A percentile compares a stretch with the other conserved stretches of the same genome.
Conservation (phyloP, 2,113 vertebrate genomes). For the Sclerurus mexicanus region DNA sequence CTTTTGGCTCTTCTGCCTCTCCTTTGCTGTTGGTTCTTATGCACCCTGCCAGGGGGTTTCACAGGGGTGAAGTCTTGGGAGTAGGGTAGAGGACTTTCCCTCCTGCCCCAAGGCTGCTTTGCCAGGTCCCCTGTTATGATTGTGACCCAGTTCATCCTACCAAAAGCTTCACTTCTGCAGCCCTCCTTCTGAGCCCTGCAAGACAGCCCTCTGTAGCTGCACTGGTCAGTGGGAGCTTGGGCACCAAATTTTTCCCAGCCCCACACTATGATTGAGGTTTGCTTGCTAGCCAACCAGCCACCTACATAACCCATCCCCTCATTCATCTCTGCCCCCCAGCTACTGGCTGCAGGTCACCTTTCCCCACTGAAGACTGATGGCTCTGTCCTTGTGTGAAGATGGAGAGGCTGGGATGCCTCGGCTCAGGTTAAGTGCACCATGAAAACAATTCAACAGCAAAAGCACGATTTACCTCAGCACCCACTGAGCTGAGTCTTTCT, state of each 20-base stretch:
- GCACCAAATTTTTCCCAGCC: background rate
- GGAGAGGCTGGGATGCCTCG: background rate
- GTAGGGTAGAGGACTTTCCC: background rate
- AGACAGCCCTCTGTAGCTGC: background rate
- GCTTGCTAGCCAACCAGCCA: background rate
- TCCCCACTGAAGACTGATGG: background rate
- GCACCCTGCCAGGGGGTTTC: slow-evolving; percentile 33
- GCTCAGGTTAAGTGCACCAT: background rate
- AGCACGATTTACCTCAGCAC: slow-evolving; percentile 80
- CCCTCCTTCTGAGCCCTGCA: background rate
- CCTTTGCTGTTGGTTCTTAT: background rate
- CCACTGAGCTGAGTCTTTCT: slow-evolving; percentile 85
- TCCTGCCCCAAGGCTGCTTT: background rate
- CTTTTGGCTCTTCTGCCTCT: background rate
- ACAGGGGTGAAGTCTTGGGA: background rate
- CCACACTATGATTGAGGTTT: background rate
- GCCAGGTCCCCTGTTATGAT: accelerated
- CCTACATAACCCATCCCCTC: accelerated
- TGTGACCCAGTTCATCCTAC: background rate
- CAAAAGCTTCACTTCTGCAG: background rate
- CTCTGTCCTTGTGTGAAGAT: background rate
- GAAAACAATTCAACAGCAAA: background rate
- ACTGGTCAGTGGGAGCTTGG: accelerated
- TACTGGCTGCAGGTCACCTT: background rate
- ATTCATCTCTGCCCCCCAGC: background rate